Evolutionary conservation across 2,113 vertebrate species (phyloP), one percentile per base, ranked within the genome.

Genomic region (Macaca nemestrina): DNA sequence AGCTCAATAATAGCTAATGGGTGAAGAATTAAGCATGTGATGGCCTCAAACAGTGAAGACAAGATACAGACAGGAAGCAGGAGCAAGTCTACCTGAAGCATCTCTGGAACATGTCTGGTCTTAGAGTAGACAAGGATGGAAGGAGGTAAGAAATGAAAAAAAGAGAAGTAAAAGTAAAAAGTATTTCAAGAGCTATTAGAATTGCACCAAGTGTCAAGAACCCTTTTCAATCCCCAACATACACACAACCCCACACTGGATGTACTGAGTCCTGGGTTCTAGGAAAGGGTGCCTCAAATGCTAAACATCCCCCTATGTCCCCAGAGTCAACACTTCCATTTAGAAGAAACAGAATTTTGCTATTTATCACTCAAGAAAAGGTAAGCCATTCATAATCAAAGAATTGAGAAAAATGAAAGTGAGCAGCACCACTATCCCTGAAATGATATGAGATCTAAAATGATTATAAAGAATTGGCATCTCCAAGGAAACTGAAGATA

Each of bases 1-100:
- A 8, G 12, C 38, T 32, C 3, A 0, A 2, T 3, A 18, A 12
- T 13, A 16, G 55, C 57, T 30, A n/a, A 40, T 5, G 3, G 80
- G 23, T 32, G 14, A 52, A 40, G 52, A 59, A 72, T 52, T 8
- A 4, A 45, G 82, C 22, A 64, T 25, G 6, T 52, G 52, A 38
- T 35, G 32, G 73, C 23, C 25, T 43, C 75, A 61, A 79, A 80
- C 1, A 35, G 23, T 17, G 13, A 93, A 48, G 40, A 6, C 23
- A 40, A 91, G 48, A 48, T 16, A 55, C 22, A 57, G 50, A 35
- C 12, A 18, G 35, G 20, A 11, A 18, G 13, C 38, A 93, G 38
- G 17, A 68, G 32, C 43, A 81, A 22, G 59, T 52, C 79, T 73
- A 73, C 57, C n/a, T 4, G 10, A 48, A 9, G 67, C 67, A 75